phyloP scores from a whole-genome alignment of 2,113 vertebrate species.

The Eulacestoma nigropectus region DNA sequence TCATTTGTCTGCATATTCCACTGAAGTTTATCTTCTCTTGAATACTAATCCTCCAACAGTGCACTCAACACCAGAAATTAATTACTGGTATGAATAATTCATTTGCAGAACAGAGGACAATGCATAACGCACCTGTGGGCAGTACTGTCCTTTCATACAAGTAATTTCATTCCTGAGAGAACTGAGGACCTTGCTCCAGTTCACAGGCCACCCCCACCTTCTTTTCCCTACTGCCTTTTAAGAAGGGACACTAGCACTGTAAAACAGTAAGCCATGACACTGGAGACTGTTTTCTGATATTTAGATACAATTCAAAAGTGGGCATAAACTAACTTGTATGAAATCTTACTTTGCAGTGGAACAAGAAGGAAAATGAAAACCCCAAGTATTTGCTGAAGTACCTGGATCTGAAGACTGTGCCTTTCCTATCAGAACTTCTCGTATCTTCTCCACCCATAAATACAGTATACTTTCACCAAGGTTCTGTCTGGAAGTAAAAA shows the following conservation, averaged over 20 bases:
- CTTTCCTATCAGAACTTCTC: constrained; percentile 87
- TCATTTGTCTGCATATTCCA: background rate
- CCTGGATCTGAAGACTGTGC: constrained; percentile 80
- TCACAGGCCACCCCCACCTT: background rate
- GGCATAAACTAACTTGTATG: background rate
- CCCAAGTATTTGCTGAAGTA: constrained; percentile 53
- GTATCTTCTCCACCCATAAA: constrained; percentile 92
- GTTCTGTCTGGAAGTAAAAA: constrained; percentile 81
- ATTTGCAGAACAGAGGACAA: background rate
- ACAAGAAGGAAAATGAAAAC: background rate
- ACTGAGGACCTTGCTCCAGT: background rate
- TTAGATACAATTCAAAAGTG: background rate
- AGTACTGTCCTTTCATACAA: background rate
- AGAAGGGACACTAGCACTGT: background rate
- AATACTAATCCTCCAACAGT: background rate
- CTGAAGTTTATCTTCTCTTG: background rate
- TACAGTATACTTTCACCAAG: constrained; percentile 92
- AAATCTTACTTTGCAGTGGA: background rate
- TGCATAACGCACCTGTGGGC: background rate
- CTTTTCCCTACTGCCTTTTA: background rate
- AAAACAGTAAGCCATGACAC: background rate
- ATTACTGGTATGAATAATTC: background rate
- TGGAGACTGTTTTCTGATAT: background rate
- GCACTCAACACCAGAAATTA: background rate
- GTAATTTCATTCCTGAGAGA: background rate